These are phyloP conservation scores for Stictonetta naevosa DNA, from an alignment of 2,113 vertebrate genomes.

Conservation along the genomic window DNA sequence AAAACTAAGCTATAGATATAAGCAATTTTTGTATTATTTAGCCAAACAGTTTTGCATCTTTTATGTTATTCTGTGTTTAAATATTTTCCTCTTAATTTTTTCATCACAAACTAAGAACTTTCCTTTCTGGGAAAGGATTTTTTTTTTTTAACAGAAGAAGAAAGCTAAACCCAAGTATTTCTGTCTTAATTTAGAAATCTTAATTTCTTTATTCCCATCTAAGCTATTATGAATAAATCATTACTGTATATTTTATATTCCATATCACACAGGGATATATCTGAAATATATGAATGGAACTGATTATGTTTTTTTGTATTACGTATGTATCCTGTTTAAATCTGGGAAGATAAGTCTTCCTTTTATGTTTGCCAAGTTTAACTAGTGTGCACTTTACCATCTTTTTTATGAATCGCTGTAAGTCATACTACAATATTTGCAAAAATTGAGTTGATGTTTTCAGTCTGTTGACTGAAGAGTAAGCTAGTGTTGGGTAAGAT, in stretches of 20 bases:
- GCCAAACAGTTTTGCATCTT: not conserved
- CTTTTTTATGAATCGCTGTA: not conserved
- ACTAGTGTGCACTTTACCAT: not conserved
- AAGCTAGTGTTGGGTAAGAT: not conserved
- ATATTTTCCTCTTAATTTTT: not conserved
- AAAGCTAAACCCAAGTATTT: not conserved
- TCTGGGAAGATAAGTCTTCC: not conserved
- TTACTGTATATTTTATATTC: not conserved
- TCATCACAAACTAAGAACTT: not conserved
- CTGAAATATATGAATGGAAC: not conserved
- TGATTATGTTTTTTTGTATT: not conserved
- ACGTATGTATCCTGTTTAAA: not conserved
- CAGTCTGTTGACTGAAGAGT: not conserved
- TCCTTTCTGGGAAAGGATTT: not conserved
- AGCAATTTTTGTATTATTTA: not conserved
- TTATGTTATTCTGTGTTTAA: not conserved
- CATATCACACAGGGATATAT: not conserved
- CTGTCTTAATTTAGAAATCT: not conserved
- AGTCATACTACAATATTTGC: not conserved
- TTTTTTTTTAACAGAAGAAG: not conserved
- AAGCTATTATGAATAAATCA: not conserved
- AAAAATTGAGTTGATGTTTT: not conserved
- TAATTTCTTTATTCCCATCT: not conserved
- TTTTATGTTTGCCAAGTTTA: not conserved
- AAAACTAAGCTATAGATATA: not conserved